phyloP scores from a whole-genome alignment of 2,888 invertebrate genomes.

The Slavum lentiscoides region DNA sequence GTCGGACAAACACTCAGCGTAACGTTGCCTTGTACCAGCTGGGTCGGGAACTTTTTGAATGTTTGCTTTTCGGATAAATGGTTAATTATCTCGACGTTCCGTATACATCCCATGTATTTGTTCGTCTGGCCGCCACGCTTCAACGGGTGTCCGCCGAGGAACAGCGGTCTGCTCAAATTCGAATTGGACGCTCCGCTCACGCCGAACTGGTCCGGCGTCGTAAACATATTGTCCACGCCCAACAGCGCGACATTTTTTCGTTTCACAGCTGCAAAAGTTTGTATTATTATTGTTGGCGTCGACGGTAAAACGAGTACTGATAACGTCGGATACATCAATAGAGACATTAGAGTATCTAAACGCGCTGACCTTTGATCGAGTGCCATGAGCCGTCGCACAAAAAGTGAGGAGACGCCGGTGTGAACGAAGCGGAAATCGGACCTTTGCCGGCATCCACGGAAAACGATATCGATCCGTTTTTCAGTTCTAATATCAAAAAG shows the following conservation, averaged over 20 bases:
- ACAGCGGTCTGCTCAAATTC: slow-evolving; percentile 70
- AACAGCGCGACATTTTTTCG: slow-evolving; percentile 87
- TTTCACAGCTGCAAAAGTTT: slow-evolving; percentile 70
- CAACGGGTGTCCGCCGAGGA: slow-evolving; percentile 83
- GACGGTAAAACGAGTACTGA: no score
- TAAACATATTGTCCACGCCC: slow-evolving; percentile 70
- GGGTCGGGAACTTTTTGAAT: slow-evolving; percentile 63
- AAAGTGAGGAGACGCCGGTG: slow-evolving; percentile 68
- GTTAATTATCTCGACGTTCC: slow-evolving; percentile 70
- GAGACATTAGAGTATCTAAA: neutral
- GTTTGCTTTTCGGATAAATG: neutral
- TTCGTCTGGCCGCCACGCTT: slow-evolving; percentile 68
- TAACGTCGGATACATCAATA: no score
- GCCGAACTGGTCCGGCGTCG: slow-evolving; percentile 59
- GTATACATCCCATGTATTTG: slow-evolving; percentile 80
- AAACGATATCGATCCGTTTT: slow-evolving; percentile 81
- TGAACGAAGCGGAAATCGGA: slow-evolving; percentile 74
- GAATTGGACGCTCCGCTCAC: slow-evolving; percentile 75
- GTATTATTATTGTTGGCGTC: no score
- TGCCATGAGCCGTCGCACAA: slow-evolving; percentile 98
- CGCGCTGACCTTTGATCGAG: slow-evolving; percentile 70
- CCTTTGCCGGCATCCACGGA: slow-evolving; percentile 84
- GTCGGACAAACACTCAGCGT: slow-evolving; percentile 79
- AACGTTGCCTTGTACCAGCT: slow-evolving; percentile 73
- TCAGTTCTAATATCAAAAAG: slow-evolving; percentile 83